phyloP scores from a whole-genome alignment of 1,140 invertebrate species.

The Ceratitis capitata region DNA sequence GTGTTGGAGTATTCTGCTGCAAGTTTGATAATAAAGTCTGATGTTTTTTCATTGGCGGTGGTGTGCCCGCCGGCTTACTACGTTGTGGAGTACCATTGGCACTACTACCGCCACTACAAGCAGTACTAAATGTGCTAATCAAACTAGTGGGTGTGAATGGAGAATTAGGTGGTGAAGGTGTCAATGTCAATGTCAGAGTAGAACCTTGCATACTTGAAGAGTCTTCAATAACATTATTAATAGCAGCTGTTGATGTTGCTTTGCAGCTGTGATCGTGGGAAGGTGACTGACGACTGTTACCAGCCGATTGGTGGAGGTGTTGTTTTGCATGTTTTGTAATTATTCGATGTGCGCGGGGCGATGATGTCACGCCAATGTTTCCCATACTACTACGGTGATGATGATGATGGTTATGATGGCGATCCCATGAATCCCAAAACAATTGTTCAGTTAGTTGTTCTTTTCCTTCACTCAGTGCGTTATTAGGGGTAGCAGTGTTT shows the following conservation, averaged over 20 bases:
- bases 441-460: slow-evolving; percentile 69
- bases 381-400: slow-evolving; percentile 54
- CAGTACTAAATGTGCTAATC: slow-evolving; percentile 65
- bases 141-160: slow-evolving; percentile 50
- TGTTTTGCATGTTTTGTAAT: slow-evolving; percentile 44
- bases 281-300: slow-evolving; percentile 43
- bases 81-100: slow-evolving; percentile 56
- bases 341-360: slow-evolving; percentile 53
- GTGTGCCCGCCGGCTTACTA: slow-evolving; percentile 68
- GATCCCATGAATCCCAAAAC: slow-evolving; percentile 95
- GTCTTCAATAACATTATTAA: slow-evolving; percentile 48
- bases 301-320: slow-evolving; percentile 47
- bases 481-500: neutral
- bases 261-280: slow-evolving; percentile 37
- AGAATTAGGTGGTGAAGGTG: slow-evolving; percentile 63
- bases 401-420: slow-evolving; percentile 65
- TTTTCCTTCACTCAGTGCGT: slow-evolving; percentile 48
- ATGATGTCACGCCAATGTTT: slow-evolving; percentile 54
- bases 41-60: slow-evolving; percentile 79
- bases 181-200: slow-evolving; percentile 56
- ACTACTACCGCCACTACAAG: slow-evolving; percentile 49
- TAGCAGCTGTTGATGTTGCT: slow-evolving; percentile 42
- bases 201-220: slow-evolving; percentile 48
- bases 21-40: slow-evolving; percentile 67
- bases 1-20: slow-evolving; percentile 51